Conservation (phyloP, 2,888 invertebrate species). For the Cerastis leucographa region DNA sequence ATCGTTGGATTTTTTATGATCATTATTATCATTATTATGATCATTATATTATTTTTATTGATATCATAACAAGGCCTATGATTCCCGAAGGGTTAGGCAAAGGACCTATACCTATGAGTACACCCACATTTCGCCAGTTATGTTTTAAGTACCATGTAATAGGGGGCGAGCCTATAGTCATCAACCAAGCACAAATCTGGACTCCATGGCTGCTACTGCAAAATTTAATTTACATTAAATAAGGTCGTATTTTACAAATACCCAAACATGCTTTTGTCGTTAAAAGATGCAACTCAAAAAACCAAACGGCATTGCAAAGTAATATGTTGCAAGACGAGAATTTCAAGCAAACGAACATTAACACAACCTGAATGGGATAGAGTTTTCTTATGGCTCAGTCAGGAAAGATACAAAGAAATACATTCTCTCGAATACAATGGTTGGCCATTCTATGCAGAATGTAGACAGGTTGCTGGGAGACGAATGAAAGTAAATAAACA, state of each 20-base stretch:
- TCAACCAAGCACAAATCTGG: no score
- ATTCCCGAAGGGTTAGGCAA: no score
- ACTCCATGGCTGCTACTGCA: no score
- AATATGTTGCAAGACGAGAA: slow-evolving; percentile 47
- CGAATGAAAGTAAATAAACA: slow-evolving; percentile 89
- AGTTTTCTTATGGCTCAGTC: slow-evolving; percentile 41
- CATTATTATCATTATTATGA: no score
- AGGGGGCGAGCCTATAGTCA: no score
- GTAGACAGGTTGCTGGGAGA: slow-evolving; percentile 74
- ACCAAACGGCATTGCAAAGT: slow-evolving; percentile 25
- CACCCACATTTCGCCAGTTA: no score
- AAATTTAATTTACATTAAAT: background rate
- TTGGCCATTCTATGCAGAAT: slow-evolving; percentile 65
- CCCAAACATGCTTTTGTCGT: background rate
- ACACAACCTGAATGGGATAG: slow-evolving; percentile 41
- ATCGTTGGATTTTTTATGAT: background rate
- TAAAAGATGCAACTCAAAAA: background rate
- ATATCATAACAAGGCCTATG: background rate
- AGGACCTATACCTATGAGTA: no score
- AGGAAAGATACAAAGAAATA: slow-evolving; percentile 45
- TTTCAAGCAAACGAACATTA: slow-evolving; percentile 22
- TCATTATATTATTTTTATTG: background rate
- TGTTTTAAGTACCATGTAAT: no score
- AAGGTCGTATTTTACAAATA: background rate
- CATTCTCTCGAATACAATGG: slow-evolving; percentile 61